Percentiles rank a stretch among this genome's conserved stretches.
Conservation (phyloP, 2,113 vertebrate genomes). For the Anas platyrhynchos region DNA sequence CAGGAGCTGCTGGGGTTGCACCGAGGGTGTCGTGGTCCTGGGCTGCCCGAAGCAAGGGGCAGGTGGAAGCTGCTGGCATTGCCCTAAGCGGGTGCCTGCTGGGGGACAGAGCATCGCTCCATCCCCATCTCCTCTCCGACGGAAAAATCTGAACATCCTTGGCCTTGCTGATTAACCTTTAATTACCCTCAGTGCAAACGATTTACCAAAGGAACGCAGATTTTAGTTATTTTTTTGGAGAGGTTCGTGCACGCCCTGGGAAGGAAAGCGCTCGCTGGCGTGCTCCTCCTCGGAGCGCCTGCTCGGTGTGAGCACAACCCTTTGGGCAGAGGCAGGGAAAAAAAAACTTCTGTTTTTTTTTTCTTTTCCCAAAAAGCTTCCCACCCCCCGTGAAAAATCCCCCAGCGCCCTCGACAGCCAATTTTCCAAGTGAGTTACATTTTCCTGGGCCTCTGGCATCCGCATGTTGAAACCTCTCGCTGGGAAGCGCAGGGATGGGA, state of each 20-base stretch:
- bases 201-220: conserved; percentile 8
- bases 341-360: neutral
- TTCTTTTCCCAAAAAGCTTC: neutral
- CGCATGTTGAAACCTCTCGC: neutral
- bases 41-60: neutral
- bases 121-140: neutral
- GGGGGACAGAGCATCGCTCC: neutral
- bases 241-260: neutral
- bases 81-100: neutral
- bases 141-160: neutral
- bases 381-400: neutral
- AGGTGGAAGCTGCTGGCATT: neutral
- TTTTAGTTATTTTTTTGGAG: neutral
- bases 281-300: neutral
- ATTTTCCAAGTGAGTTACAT: neutral
- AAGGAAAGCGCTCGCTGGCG: neutral
- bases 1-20: neutral
- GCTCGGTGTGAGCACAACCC: neutral
- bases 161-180: conserved; percentile 21
- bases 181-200: conserved; percentile 21
- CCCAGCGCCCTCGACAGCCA: neutral
- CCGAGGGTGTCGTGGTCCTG: neutral
- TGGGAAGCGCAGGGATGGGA: neutral
- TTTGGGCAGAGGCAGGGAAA: neutral
- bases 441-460: neutral